Evolutionary conservation across 2,797 vertebrate genomes (phyloP), one percentile per base, ranked within the genome.

Genomic region (Sphaeramia orbicularis): DNA sequence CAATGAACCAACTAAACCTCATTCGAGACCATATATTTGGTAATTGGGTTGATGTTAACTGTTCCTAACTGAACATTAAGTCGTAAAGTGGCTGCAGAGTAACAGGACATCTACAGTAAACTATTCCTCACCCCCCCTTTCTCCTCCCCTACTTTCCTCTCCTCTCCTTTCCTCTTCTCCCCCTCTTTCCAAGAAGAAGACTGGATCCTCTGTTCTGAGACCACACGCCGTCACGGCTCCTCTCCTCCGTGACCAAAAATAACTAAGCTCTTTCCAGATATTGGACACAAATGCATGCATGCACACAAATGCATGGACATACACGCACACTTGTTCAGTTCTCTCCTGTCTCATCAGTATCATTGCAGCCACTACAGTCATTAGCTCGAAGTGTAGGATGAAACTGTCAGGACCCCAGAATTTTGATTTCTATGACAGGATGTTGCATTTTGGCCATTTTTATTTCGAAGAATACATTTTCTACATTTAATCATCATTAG

Each of bases 211-310:
- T 93, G 92, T 93, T 91, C 75, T 21, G 57, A 87, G 92, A 92
- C 91, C 90, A 93, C 91, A 93, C 90, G 86, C 90, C 89, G 86
- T 92, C 88, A 90, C 59, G 78, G 85, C 89, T 88, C 64, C 91
- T 91, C 86, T 90, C 83, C 88, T 89, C 83, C 35, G 43, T 85
- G 84, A 90, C 83, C 86, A 89, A 92, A 91, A 90, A 90, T 90
- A 91, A 93, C 88, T 58, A 73, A 87, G 65, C 18, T 61, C 73
- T 56, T 73, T 83, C 87, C 87, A 89, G 74, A 66, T 87, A 84
- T 76, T 84, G 64, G 78, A 77, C 80, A 69, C 67, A 74, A 65
- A 85, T 55, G 43, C 79, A 67, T 2, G 21, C 73, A 67, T 51
- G 45, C 61, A 74, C 59, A 56, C 21, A 64, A 50, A 71, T 58